Base-by-base conservation (phyloP, 92 coral and sea anemone species). In the Zoanthus gigantus region DNA sequence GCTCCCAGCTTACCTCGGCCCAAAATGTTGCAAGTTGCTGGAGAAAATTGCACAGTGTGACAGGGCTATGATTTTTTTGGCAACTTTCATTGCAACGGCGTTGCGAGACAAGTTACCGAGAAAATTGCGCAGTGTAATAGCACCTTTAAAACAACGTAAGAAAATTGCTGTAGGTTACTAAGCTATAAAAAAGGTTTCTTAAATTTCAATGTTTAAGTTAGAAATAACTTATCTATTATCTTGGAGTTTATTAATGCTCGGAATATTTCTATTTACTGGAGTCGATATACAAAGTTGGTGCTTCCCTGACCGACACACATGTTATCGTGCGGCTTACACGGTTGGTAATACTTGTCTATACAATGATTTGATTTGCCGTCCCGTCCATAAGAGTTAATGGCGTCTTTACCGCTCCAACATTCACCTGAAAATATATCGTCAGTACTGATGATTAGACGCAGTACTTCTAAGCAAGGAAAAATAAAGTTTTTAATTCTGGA, bases 331-430 rank as follows among this genome's bases (percentile, higher is more conserved):
- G 74, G 80, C 17, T 76, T 28, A 75, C 98, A 96, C 18, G 78
- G 83, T 52, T 85, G 56, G 54, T 85, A 96, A 72, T 69, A 57
- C 57, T 92, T 89, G 44, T 89, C 90, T 5, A 90, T 71, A 71
- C 98, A 96, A 58, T 88, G 78, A 8, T 46, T 37, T 4, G 76
- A 68, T 2, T 44, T 18, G 5, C 93, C 93, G 12, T 92, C 83
- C 31, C 74, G 79, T 31, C 54, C 29, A 34, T 88, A 89, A 67
- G 77, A 29, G 32, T 79, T 23, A 5, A 17, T 53, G 0, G 53
- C 81, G 0, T 86, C 87, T 1, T 79, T 77, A 0, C 98, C 98
- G 13, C 94, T 93, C 98, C 98, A 96, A 73, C 98, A 96, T 65
- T 96, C 98, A 2, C 98, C 98, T 96, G 72, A 0, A 4, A 28